These are phyloP conservation scores for Drosophila infuscata DNA, from an alignment of 2,888 invertebrate genomes.

Conservation along the genomic window DNA sequence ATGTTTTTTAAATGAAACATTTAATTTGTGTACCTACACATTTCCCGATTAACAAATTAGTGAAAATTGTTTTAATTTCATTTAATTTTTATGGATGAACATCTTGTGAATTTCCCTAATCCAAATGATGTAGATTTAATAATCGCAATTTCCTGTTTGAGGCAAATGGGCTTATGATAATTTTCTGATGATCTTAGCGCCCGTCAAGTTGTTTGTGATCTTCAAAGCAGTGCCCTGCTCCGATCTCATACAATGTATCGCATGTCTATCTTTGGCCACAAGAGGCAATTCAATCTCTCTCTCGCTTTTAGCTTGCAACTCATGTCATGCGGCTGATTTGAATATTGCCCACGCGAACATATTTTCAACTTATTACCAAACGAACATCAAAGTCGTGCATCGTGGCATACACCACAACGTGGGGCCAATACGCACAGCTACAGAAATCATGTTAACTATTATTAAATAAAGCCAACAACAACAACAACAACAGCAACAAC, in stretches of 20 bases:
- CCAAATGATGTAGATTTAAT: conserved; percentile 10
- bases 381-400: conserved; percentile 76
- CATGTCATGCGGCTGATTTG: conserved; percentile 66
- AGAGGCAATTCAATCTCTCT: conserved; percentile 45
- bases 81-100: neutral
- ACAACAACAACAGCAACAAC: conserved; percentile 24
- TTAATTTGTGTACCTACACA: no score
- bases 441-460: conserved; percentile 78
- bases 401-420: conserved; percentile 29
- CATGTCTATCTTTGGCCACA: conserved; percentile 39
- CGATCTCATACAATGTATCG: conserved; percentile 24
- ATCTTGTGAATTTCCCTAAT: neutral
- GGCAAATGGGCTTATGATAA: conserved; percentile 47
- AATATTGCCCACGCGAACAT: conserved; percentile 70
- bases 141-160: conserved; percentile 38
- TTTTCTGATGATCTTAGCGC: conserved; percentile 51
- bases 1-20: no score
- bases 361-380: conserved; percentile 46
- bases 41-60: neutral
- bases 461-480: conserved; percentile 71
- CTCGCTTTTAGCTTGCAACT: conserved; percentile 42
- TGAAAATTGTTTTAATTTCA: neutral
- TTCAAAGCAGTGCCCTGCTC: conserved; percentile 6
- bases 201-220: conserved; percentile 39
- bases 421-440: conserved; percentile 38